Evolutionary conservation across 2,797 vertebrate species (phyloP).

Genomic region (Anas capensis): DNA sequence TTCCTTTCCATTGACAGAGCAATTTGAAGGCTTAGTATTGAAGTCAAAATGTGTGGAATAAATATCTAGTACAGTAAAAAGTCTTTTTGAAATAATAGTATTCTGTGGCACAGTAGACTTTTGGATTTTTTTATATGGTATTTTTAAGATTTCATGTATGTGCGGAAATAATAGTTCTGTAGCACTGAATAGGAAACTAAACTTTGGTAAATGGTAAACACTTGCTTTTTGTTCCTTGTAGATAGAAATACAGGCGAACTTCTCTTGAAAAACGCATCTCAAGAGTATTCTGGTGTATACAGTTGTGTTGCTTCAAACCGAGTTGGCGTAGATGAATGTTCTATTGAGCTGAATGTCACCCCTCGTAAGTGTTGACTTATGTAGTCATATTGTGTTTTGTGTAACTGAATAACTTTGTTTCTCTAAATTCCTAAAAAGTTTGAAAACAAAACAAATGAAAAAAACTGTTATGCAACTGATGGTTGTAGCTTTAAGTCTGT

Average conservation of each 20-base stretch:
- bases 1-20: background rate
- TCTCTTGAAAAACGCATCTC: constrained; percentile 89
- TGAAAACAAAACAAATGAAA: background rate
- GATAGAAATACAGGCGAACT: constrained; percentile 77
- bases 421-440: background rate
- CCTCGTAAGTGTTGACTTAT: constrained; percentile 86
- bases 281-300: constrained; percentile 87
- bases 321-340: constrained; percentile 90
- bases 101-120: background rate
- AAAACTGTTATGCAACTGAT: background rate
- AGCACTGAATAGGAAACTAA: background rate
- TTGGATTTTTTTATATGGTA: rapidly evolving
- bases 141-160: background rate
- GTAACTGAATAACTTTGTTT: background rate
- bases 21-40: background rate
- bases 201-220: background rate
- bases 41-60: background rate
- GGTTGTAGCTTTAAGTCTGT: background rate
- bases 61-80: background rate
- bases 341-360: constrained; percentile 84
- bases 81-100: background rate
- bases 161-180: background rate
- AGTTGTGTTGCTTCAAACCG: constrained; percentile 86
- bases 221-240: constrained; percentile 45
- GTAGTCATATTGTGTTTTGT: background rate